Evolutionary conservation across 2,888 invertebrate genomes (phyloP), one percentile per base, ranked within the genome.

Genomic region (Augiades crinisus): DNA sequence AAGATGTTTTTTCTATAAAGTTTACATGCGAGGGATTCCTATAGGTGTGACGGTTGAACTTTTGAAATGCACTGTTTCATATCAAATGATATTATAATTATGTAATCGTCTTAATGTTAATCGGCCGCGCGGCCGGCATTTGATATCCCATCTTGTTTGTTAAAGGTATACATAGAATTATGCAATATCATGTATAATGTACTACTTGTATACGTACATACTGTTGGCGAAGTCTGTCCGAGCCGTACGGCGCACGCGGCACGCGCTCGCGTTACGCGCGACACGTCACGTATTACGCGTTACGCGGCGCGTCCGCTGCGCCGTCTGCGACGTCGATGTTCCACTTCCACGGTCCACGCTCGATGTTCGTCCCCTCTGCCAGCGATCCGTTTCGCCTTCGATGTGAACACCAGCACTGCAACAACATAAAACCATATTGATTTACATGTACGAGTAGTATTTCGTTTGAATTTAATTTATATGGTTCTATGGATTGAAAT

Each of bases 401-500:
- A 56, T 59, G 58, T 57, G 49, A 59, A 61, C 60, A 64, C 58
- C 36, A 49, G 50, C 54, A 56, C 58, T 70, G 75, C 81, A 78
- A 79, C 78, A 75, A 76, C 78, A 76, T 80, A 76, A 76, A 82
- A 81, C 82, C 80, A 82, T 80, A 79, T 78, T 81, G 69, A 81
- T 77, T 45, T 74, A 72, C 68, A 68, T 77, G 74, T 82, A 80
- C 72, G 71, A 76, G 80, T 86, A 83, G 84, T 79, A 79, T 79
- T 85, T 81, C 74, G 75, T 80, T 84, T 83, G 77, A 80, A 68
- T 80, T 79, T 83, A 75, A 85, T 82, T 82, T 81, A 83, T 83
- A 84, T 83, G 86, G 86, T 88, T 84, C 85, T 84, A 79, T 86
- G 87, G 83, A 87, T 84, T 87, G 81, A 87, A 87, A 87, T 88